Evolutionary conservation across 2,113 vertebrate genomes (phyloP).

Genomic region (Thomomys bottae): DNA sequence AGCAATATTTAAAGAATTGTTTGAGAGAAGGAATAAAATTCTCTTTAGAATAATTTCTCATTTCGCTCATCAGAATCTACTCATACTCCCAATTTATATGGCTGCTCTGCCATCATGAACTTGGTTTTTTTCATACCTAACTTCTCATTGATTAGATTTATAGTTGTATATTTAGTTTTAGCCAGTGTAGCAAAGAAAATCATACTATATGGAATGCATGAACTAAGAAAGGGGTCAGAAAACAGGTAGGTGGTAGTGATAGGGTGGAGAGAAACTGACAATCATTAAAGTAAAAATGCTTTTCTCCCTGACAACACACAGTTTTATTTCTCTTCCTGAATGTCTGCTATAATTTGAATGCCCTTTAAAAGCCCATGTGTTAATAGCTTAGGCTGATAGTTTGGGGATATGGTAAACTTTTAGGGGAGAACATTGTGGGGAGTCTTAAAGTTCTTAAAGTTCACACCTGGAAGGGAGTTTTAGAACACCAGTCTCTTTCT

Average conservation of each 20-base stretch:
- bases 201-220: background rate
- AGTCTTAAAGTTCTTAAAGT: background rate
- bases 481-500: rapidly evolving
- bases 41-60: background rate
- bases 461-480: background rate
- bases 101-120: background rate
- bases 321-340: background rate
- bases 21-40: too few relatives aligned
- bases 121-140: background rate
- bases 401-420: background rate
- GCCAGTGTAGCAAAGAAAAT: conserved; percentile 10
- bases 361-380: background rate
- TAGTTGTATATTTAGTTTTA: background rate
- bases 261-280: rapidly evolving
- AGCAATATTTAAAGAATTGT: background rate
- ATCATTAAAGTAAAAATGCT: background rate
- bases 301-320: background rate
- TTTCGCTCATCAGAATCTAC: background rate
- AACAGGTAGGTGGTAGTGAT: background rate
- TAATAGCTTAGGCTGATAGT: background rate
- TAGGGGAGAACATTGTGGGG: background rate
- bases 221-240: background rate
- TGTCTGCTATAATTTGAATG: background rate
- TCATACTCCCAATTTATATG: background rate
- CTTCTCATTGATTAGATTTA: conserved; percentile 41